Base-by-base conservation (phyloP, 2,888 invertebrate species). In the Tortricodes alternella region DNA sequence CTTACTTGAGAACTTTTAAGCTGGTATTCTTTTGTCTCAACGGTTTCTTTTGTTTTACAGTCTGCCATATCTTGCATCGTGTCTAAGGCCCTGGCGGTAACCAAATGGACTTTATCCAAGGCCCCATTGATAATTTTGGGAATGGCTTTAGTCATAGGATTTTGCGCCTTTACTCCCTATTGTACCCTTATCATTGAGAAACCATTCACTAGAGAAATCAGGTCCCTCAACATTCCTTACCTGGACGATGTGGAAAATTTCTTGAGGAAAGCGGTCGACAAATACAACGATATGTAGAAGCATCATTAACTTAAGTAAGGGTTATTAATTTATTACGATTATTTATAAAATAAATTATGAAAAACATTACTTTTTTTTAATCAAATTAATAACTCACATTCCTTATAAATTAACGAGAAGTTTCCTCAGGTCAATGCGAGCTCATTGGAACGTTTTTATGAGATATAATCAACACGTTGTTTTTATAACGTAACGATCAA, bases 141-240 rank as follows among this genome's bases (percentile, higher is more conserved):
- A 16, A 85, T 85, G 11, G 70, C 85, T n/a, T 75, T 92, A 16
- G 90, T 89, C 1, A 80, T 90, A 0, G 83, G 88, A 2, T 71
- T 93, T n/a, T 93, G 93, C 70, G 87, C 88, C 0, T 76, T 92
- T 37, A 92, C 93, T 0, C 86, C 92, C 0, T 70, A 92, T 62
- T 93, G 93, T 68, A 86, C 83, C 8, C 80, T 92, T 35, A 79
- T 79, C 8, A 90, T 92, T 60, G 76, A 83, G 18, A 88, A 87
- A 44, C 71, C 72, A 1, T 64, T 74, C 41, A 48, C 55, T 65
- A 83, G 57, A 56, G 70, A 90, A 19, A 77, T 91, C 38, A 70
- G 89, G 24, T 70, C 84, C 0, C 74, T 89, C 48, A 83, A 91
- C 62, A 88, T 88, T 0, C 89, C 92, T 0, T 73, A 70, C 50